A percentile compares a stretch with the other conserved stretches of the same genome.
Conservation (phyloP, 2,797 vertebrate genomes). For the Microctenopoma stevenorrisi region DNA sequence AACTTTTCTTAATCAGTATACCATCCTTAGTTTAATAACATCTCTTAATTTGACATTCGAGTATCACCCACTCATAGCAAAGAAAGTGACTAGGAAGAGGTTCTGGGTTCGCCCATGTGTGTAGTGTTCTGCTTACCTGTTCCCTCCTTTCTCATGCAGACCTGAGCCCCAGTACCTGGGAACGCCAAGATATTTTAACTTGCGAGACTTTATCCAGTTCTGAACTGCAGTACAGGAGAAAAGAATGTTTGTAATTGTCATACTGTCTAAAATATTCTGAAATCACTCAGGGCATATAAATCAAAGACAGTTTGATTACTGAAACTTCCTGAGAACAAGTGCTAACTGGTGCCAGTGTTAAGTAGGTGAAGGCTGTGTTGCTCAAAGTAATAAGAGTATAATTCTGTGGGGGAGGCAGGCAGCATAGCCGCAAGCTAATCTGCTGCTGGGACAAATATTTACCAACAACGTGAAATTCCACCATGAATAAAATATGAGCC, state of each 20-base stretch:
- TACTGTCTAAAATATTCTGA: background rate
- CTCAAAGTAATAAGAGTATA: conserved; percentile 73
- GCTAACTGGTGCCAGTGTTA: conserved; percentile 53
- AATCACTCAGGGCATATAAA: background rate
- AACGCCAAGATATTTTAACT: conserved; percentile 91
- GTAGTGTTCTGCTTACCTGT: conserved; percentile 77
- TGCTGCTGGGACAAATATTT: conserved; percentile 87
- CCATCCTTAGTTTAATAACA: too few relatives aligned
- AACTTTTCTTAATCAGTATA: too few relatives aligned
- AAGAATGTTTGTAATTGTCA: background rate
- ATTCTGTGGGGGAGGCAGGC: conserved; percentile 51
- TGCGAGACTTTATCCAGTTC: conserved; percentile 90
- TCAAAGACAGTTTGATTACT: background rate
- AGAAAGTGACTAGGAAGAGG: background rate
- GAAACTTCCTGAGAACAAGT: conserved; percentile 41
- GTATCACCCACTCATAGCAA: background rate
- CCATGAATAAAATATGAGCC: conserved; percentile 86
- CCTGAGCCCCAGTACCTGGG: conserved; percentile 97
- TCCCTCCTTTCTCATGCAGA: conserved; percentile 90
- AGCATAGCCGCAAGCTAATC: conserved; percentile 75
- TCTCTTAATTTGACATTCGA: too few relatives aligned
- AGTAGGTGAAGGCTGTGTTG: conserved; percentile 43
- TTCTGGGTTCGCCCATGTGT: background rate
- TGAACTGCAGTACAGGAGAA: conserved; percentile 84
- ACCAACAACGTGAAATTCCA: conserved; percentile 81